Evolutionary conservation across 2,113 vertebrate genomes (phyloP).

Genomic region (Paramormyrops kingsleyae): DNA sequence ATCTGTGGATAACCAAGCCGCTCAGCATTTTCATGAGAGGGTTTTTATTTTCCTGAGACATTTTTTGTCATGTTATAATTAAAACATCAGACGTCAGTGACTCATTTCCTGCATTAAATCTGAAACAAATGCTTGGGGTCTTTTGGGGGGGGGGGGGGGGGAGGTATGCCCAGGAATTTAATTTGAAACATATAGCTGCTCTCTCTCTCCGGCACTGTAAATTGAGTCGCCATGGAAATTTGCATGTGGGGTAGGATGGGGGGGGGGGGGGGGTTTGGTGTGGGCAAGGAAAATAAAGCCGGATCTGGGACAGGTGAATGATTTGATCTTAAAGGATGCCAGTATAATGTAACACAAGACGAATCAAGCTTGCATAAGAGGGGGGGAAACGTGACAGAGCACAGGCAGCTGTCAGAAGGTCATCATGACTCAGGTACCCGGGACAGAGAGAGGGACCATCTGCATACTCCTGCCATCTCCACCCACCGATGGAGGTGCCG

Average conservation of each 20-base stretch:
- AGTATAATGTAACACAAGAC: background rate
- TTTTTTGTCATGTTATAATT: conserved; percentile 54
- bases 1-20: background rate
- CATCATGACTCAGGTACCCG: conserved; percentile 45
- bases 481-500: background rate
- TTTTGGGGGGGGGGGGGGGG: conserved; percentile 25
- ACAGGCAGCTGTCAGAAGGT: background rate
- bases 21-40: background rate
- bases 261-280: no score
- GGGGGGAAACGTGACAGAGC: background rate
- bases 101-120: conserved; percentile 56
- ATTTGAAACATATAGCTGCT: conserved; percentile 49
- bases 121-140: conserved; percentile 46
- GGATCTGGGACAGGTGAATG: background rate
- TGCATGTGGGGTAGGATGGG: background rate
- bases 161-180: conserved; percentile 49
- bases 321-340: background rate
- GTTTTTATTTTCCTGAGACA: conserved; percentile 46
- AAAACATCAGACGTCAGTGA: conserved; percentile 54
- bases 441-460: background rate
- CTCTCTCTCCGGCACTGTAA: conserved; percentile 8
- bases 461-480: background rate
- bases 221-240: conserved; percentile 13
- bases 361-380: background rate
- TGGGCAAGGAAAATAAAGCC: background rate